Base-by-base conservation (phyloP, 2,888 invertebrate species). In the Esperia sulphurella region DNA sequence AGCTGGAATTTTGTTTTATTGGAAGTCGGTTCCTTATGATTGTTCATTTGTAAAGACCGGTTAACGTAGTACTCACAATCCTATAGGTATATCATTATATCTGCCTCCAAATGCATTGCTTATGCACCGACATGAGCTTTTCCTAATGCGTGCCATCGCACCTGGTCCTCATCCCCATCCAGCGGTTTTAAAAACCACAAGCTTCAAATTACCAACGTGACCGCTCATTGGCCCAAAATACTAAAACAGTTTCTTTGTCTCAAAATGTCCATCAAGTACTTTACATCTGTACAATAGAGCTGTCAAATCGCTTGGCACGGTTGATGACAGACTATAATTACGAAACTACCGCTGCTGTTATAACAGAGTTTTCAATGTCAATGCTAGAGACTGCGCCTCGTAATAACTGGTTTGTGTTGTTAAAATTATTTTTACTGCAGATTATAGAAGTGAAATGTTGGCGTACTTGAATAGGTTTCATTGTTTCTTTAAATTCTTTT, bases 261-360 rank as follows among this genome's bases (percentile, higher is more conserved):
- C 45, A 13, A 44, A 30, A 44, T 30, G 8, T 43, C 37, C 47
- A 48, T 33, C 31, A 41, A 39, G 21, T 10, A 31, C 30, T 44
- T 39, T 44, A 41, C 10, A 31, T 48, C 48, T 48, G 21, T 29
- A 63, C 57, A 64, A 75, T 71, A 63, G 63, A 75, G 69, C 68
- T 65, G 71, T 72, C 72, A 69, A 63, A 61, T 61, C 64, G 67
- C 65, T 65, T 68, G 64, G 65, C 63, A 53, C 70, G 62, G 57
- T 61, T 61, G 72, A 63, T 68, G 74, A 73, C 75, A 72, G 73
- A 63, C 68, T 59, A 70, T 74, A 77, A 81, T 83, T 81, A 83
- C 71, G 71, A 68, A 71, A 71, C 72, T 63, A 63, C 65, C 62
- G 66, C 67, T 61, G 70, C 62, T 52, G 58, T 57, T 55, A 53